Evolutionary conservation across 2,797 vertebrate species (phyloP).

Genomic region (Eulemur mongoz): DNA sequence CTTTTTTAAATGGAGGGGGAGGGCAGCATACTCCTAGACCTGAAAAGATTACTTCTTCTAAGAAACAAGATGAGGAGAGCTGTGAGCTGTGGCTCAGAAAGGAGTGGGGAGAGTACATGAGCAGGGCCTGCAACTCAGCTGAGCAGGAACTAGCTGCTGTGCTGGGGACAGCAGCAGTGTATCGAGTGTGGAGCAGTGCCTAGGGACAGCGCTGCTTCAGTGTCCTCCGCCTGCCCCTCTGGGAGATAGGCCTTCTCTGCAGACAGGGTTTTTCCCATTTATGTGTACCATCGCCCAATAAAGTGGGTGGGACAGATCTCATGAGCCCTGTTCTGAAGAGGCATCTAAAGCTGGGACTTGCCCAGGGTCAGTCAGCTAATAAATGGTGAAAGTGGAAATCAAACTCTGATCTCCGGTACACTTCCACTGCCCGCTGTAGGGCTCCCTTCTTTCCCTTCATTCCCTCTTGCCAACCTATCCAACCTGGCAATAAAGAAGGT

Average conservation of each 20-base stretch:
- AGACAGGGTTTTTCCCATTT: neutral
- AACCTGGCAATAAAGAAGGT: neutral
- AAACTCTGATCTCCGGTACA: neutral
- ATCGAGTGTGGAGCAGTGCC: neutral
- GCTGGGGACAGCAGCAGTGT: slow-evolving; percentile 47
- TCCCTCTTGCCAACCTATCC: neutral
- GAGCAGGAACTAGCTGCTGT: slow-evolving; percentile 67
- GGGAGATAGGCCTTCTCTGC: neutral
- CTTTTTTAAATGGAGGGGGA: neutral
- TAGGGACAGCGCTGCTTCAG: neutral
- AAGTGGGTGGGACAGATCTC: neutral
- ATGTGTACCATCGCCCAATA: neutral
- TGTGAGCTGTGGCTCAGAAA: neutral
- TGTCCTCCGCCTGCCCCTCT: fast-evolving
- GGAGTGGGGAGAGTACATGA: fast-evolving
- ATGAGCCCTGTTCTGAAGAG: neutral
- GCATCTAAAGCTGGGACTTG: neutral
- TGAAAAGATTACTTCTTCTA: neutral
- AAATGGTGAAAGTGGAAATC: neutral
- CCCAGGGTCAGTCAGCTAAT: neutral
- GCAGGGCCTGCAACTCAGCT: slow-evolving; percentile 36
- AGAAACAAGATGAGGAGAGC: neutral
- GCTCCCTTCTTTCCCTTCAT: neutral
- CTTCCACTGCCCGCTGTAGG: neutral
- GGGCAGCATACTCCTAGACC: neutral